Evolutionary conservation across 1,140 invertebrate species (phyloP).

Genomic region (Caenorhabditis tropicalis): DNA sequence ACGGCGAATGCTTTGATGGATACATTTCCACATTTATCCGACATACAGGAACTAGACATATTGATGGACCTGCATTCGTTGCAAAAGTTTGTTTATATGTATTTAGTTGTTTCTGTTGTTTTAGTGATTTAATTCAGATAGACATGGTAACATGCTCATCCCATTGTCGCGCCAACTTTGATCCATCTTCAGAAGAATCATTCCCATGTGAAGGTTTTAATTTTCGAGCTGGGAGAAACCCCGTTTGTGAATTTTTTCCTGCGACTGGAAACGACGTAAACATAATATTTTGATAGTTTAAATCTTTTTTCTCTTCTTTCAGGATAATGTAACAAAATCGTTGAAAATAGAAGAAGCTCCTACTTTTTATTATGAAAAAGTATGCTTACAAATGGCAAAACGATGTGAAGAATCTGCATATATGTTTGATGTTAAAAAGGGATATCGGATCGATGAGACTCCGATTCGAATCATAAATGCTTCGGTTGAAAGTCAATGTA

Average conservation of each 20-base stretch:
- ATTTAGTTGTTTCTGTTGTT: background rate
- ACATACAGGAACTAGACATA: constrained; percentile 2
- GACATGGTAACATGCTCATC: constrained; percentile 45
- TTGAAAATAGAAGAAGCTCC: constrained; percentile 9
- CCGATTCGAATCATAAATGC: constrained; percentile 20
- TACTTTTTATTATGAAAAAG: constrained; percentile 46
- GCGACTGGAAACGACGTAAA: background rate
- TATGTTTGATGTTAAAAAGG: constrained; percentile 35
- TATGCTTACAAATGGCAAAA: constrained; percentile 36
- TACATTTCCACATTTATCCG: background rate
- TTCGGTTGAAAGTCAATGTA: background rate
- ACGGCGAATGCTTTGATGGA: constrained; percentile 18
- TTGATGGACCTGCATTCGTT: constrained; percentile 8
- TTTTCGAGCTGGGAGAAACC: constrained; percentile 32
- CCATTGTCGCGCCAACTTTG: constrained; percentile 43
- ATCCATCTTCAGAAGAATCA: constrained; percentile 39
- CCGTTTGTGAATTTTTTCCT: constrained; percentile 47
- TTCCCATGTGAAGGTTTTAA: constrained; percentile 52
- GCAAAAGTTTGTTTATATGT: background rate
- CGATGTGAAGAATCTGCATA: constrained; percentile 47
- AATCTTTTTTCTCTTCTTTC: background rate
- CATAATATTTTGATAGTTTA: background rate
- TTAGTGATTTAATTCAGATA: background rate
- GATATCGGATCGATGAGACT: constrained; percentile 9
- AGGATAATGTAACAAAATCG: background rate